phyloP scores from a whole-genome alignment of 2,888 invertebrate genomes.

The Hylaea fasciaria region DNA sequence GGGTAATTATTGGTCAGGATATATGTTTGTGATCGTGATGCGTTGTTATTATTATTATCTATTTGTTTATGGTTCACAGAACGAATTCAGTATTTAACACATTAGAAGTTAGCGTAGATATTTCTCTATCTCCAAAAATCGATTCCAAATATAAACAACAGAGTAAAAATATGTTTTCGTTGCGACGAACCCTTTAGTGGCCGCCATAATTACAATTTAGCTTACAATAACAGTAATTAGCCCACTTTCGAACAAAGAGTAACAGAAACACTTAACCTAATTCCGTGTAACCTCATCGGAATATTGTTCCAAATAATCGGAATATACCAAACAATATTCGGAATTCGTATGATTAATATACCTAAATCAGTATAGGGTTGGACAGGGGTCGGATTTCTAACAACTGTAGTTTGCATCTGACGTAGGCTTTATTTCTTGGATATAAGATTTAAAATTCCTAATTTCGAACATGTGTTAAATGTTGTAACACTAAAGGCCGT shows the following conservation, averaged over 20 bases:
- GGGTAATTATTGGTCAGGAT: no score
- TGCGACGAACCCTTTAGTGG: not conserved
- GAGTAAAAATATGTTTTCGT: not conserved
- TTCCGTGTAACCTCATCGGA: constrained; percentile 22
- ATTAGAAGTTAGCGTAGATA: no score
- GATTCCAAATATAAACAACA: not conserved
- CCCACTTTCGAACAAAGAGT: constrained; percentile 3
- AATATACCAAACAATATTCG: constrained; percentile 26
- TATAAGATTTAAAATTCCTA: constrained; percentile 10
- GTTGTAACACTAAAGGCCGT: constrained; percentile 12
- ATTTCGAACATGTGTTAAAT: not conserved
- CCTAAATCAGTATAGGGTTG: constrained; percentile 24
- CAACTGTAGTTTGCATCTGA: constrained; percentile 2
- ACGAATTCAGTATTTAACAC: no score
- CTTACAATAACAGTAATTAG: constrained; percentile 1
- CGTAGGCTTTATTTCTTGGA: not conserved
- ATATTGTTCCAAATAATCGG: constrained; percentile 17
- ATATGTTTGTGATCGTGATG: no score
- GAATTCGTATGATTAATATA: constrained; percentile 26
- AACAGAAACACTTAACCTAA: constrained; percentile 19
- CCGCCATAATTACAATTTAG: not conserved
- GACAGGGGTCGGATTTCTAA: not conserved
- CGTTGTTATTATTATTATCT: no score
- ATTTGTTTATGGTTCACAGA: no score
- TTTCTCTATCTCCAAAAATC: no score